Percentiles rank a stretch among this genome's conserved stretches.
Conservation (phyloP, 2,113 vertebrate genomes). For the Capreolus pygargus region DNA sequence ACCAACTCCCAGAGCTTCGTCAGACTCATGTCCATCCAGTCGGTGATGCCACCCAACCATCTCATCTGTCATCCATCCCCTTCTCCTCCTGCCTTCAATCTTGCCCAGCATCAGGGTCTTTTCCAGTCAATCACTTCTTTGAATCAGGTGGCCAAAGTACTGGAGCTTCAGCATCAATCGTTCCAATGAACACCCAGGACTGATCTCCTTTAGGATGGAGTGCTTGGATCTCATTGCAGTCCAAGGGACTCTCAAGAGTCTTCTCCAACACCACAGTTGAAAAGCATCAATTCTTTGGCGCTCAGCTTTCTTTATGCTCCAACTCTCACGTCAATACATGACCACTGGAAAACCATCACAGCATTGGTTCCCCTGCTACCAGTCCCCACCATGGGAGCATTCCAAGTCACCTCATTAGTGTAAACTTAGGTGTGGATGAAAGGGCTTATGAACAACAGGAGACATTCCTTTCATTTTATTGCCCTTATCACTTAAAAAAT, state of each 20-base stretch:
- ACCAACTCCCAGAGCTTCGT: background rate
- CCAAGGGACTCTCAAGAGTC: background rate
- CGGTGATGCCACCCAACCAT: background rate
- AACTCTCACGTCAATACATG: background rate
- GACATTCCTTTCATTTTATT: background rate
- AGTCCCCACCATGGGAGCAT: background rate
- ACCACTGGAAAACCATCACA: background rate
- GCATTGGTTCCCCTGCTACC: background rate
- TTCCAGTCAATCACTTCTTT: background rate
- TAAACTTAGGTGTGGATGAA: background rate
- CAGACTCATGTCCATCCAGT: background rate
- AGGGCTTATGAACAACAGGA: background rate
- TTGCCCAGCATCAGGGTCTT: background rate
- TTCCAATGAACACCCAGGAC: background rate
- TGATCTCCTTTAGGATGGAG: background rate
- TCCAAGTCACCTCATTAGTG: background rate
- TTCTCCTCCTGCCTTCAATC: background rate
- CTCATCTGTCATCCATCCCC: background rate
- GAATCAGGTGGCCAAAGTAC: background rate
- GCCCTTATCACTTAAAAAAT: background rate
- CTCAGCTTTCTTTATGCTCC: background rate
- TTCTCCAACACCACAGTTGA: background rate
- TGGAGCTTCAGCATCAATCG: background rate
- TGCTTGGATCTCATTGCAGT: background rate
- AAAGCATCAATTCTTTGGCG: background rate